Percentiles rank a stretch among this genome's conserved stretches.
Conservation (phyloP, 1,140 invertebrate genomes). For the Apocrypta bakeri region DNA sequence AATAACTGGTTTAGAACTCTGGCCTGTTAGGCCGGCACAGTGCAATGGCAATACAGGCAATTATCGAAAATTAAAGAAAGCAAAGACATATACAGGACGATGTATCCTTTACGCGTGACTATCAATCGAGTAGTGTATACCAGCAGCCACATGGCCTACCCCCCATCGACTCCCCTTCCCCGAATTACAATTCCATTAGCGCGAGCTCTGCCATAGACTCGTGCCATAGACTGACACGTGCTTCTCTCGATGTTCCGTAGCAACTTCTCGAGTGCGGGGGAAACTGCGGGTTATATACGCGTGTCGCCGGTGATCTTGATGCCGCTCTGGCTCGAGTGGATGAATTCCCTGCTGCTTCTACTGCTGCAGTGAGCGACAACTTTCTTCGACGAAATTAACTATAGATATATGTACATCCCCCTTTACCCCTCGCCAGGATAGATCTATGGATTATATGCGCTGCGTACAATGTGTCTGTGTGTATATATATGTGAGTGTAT, state of each 20-base stretch:
- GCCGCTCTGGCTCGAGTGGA: background rate
- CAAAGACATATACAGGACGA: background rate
- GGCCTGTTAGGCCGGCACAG: no score
- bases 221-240: background rate
- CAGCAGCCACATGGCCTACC: background rate
- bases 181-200: conserved; percentile 70
- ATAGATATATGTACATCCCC: no score
- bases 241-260: background rate
- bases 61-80: conserved; percentile 13
- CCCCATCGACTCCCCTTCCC: background rate
- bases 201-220: background rate
- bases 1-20: no score
- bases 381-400: no score
- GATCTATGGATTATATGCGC: no score
- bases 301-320: background rate
- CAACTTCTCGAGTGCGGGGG: background rate
- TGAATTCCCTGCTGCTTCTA: no score
- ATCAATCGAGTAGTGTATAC: background rate
- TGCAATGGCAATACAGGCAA: background rate
- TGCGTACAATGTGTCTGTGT: no score
- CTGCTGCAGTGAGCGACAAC: no score
- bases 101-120: no score
- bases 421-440: no score
- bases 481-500: background rate
- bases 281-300: no score